Percentiles rank a stretch among this genome's conserved stretches.
These are phyloP conservation scores for Tenthredo distinguenda DNA, from an alignment of 2,888 invertebrate species.

Conservation along the genomic window DNA sequence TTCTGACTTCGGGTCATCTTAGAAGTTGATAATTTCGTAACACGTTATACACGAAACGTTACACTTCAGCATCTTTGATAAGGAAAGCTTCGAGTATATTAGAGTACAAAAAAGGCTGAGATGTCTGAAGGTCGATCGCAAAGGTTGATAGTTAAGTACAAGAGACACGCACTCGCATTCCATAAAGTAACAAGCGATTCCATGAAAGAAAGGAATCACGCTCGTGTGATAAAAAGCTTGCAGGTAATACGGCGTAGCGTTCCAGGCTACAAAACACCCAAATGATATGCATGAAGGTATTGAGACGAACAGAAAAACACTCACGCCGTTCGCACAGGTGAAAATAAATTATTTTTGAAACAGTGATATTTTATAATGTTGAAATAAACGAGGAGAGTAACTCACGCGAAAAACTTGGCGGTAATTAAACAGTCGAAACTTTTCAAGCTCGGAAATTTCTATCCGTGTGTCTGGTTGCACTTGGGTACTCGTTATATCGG, in stretches of 20 bases:
- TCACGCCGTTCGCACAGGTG: not conserved
- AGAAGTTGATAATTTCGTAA: not conserved
- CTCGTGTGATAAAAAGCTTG: constrained; percentile 21
- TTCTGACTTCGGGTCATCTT: not conserved
- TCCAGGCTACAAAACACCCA: not conserved
- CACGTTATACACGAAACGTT: not conserved
- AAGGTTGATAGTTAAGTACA: constrained; percentile 12
- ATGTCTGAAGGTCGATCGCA: constrained; percentile 29
- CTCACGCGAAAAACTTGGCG: constrained; percentile 10
- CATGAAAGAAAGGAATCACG: constrained; percentile 22
- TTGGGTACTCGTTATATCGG: constrained; percentile 7
- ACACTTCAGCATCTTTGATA: not conserved
- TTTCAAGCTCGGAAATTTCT: not conserved
- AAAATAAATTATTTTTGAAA: not conserved
- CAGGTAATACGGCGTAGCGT: not conserved
- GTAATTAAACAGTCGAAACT: constrained; percentile 9
- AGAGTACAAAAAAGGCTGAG: constrained; percentile 2
- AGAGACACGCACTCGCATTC: not conserved
- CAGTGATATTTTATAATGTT: not conserved
- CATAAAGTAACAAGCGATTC: not conserved
- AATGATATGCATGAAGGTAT: not conserved
- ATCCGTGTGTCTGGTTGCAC: not conserved
- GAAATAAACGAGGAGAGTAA: not conserved
- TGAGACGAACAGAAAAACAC: not conserved
- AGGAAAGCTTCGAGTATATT: not conserved